Evolutionary conservation across 2,797 vertebrate genomes (phyloP).

Genomic region (Tangara arthus): DNA sequence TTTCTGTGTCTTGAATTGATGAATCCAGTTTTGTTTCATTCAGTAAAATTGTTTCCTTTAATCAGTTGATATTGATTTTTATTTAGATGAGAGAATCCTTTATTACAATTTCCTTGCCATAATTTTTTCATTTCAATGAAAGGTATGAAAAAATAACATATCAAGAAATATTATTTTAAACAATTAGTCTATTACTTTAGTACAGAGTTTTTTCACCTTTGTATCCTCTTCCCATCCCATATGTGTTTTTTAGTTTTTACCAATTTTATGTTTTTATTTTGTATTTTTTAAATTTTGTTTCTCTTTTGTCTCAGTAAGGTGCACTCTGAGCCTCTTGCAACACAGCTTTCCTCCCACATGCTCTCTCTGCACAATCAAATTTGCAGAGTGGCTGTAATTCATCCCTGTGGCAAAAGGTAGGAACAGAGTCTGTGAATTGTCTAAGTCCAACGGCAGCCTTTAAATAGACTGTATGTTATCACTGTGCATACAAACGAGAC

Average conservation of each 20-base stretch:
- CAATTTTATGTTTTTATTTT: not conserved
- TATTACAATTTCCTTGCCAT: not conserved
- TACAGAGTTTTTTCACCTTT: not conserved
- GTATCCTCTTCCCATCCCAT: not conserved
- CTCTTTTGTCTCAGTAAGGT: not conserved
- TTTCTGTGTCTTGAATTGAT: not conserved
- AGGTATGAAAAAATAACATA: not conserved
- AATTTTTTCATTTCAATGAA: not conserved
- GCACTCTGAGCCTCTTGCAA: not conserved
- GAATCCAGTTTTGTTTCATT: not conserved
- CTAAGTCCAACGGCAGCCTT: not conserved
- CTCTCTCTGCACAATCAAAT: not conserved
- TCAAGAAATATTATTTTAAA: not conserved
- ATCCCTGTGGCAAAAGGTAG: not conserved
- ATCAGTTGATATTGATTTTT: not conserved
- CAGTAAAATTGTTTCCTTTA: not conserved
- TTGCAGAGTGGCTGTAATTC: not conserved
- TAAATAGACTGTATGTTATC: not conserved
- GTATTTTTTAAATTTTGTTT: not conserved
- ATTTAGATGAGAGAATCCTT: not conserved
- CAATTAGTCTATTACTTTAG: not conserved
- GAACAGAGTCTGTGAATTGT: not conserved
- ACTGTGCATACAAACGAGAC: not conserved
- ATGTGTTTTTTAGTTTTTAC: not conserved
- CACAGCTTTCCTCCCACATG: not conserved